Base-by-base conservation (phyloP, 2,797 vertebrate species). In the Hyperoplus lanceolatus region DNA sequence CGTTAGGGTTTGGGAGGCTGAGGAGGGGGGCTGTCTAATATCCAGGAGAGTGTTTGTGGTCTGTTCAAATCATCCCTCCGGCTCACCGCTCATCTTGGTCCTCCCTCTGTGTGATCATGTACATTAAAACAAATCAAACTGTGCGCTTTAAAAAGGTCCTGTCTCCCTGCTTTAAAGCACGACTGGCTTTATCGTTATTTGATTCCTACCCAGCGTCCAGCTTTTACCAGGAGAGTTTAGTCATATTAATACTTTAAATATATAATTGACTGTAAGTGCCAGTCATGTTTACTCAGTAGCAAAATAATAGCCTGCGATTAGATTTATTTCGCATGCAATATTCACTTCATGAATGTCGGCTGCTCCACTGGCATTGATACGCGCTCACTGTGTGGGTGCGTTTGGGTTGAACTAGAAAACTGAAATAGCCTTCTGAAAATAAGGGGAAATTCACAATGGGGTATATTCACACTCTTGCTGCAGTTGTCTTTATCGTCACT, bases 401-500 rank as follows among this genome's bases (percentile, higher is more conserved):
- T 48, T 91, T 89, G 92, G 86, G 90, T 92, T 95, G 84, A 95
- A 95, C 2, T 29, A 95, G 91, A 93, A 94, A 95, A 90, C 88
- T 86, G 59, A 93, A 95, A 94, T 87, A 92, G 91, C 85, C 87
- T 68, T 18, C 75, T 77, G 36, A 60, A 95, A 90, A 94, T 82
- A 89, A 77, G 92, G 90, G 60, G 50, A 9, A 68, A 81, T 82
- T 75, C 92, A 89, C 92, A 92, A 94, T 87, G 73, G 93, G 91
- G 91, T 91, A 92, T 90, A 89, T 91, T 94, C 89, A 87, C 91
- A 92, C 89, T 93, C 89, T 92, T 75, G 73, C 93, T 89, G 88
- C 90, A 90, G 82, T 94, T 95, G 93, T 95, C 92, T 94, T 94
- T 95, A 93, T 94, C 92, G 92, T 84, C 74, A 93, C 93, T 93